These are phyloP conservation scores for Lasaia peninsularis DNA, from an alignment of 1,140 invertebrate genomes.

Conservation along the genomic window DNA sequence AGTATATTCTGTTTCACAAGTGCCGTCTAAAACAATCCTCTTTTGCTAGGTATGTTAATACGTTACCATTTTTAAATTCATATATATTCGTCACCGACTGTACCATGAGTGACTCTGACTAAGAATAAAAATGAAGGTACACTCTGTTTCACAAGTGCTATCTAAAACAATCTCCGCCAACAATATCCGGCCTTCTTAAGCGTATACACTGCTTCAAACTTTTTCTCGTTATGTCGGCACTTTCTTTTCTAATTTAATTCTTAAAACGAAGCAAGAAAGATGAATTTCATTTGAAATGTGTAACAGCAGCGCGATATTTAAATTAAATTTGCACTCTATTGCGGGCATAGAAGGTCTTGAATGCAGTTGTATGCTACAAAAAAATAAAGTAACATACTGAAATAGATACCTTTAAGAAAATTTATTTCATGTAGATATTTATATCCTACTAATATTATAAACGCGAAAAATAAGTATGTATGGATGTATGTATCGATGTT, in stretches of 20 bases:
- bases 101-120: constrained; percentile 12
- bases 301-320: neutral
- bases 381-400: neutral
- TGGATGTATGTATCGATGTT: too few relatives aligned
- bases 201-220: constrained; percentile 15
- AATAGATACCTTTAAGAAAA: neutral
- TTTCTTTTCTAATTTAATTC: constrained; percentile 20
- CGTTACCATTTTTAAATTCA: too few relatives aligned
- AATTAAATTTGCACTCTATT: constrained; percentile 14
- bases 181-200: constrained; percentile 30
- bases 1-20: constrained; percentile 28
- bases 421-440: too few relatives aligned
- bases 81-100: neutral
- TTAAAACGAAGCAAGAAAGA: constrained; percentile 16
- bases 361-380: neutral
- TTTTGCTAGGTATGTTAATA: too few relatives aligned
- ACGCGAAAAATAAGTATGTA: too few relatives aligned
- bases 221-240: neutral
- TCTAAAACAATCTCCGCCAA: constrained; percentile 49
- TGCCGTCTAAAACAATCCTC: constrained; percentile 49
- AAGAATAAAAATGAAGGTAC: constrained; percentile 23
- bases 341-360: neutral
- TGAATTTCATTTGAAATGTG: neutral
- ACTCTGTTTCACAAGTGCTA: constrained; percentile 33
- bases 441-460: too few relatives aligned